A percentile compares a stretch with the other conserved stretches of the same genome.
Evolutionary conservation across 2,888 invertebrate genomes (phyloP).

Genomic region (Mylabris sibirica): DNA sequence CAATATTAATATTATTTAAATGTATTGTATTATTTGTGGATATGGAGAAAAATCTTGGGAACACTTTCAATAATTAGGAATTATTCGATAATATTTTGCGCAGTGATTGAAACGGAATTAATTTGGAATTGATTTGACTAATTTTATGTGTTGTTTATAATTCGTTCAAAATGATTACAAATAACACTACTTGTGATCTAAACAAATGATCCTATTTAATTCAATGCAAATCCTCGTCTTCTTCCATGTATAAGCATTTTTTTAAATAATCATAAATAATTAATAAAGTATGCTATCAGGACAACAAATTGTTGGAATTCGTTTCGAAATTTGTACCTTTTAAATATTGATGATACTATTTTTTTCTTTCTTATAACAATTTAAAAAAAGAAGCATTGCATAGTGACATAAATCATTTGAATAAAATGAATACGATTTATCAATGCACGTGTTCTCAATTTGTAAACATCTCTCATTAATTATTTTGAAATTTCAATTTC

Average conservation of each 20-base stretch:
- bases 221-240: slow-evolving; percentile 41
- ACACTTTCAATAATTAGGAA: neutral
- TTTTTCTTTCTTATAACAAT: neutral
- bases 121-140: slow-evolving; percentile 13
- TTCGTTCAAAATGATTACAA: slow-evolving; percentile 18
- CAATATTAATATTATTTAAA: slow-evolving; percentile 19
- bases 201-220: slow-evolving; percentile 45
- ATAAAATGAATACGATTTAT: slow-evolving; percentile 26
- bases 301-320: slow-evolving; percentile 29
- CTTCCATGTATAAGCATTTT: slow-evolving; percentile 39
- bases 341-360: slow-evolving; percentile 16
- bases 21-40: neutral
- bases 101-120: neutral
- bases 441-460: slow-evolving; percentile 15
- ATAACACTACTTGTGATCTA: slow-evolving; percentile 36
- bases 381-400: neutral
- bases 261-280: slow-evolving; percentile 45
- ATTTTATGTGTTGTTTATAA: slow-evolving; percentile 27
- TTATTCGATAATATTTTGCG: neutral
- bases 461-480: slow-evolving; percentile 6
- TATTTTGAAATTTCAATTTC: neutral
- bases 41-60: neutral
- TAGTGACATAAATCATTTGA: slow-evolving; percentile 4
- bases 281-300: slow-evolving; percentile 37
- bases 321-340: slow-evolving; percentile 18